phyloP scores from a whole-genome alignment of 1,140 invertebrate species.

The Augochlora pura region DNA sequence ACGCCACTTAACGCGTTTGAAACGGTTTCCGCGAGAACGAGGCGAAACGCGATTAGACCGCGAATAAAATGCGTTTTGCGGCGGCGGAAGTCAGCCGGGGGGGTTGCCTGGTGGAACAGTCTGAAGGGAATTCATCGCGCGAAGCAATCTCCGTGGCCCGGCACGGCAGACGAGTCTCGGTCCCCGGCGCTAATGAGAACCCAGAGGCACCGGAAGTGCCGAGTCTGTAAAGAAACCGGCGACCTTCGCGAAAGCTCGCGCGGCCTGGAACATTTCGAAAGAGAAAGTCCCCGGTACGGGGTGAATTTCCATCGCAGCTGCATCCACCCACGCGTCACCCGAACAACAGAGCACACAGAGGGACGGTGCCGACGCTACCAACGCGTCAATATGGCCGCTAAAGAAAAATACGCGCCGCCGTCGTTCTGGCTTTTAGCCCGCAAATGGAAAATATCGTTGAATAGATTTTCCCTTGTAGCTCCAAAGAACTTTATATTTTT shows the following conservation, averaged over 20 bases:
- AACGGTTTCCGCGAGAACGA: background rate
- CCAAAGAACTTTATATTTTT: too few species aligned
- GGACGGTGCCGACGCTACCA: too few species aligned
- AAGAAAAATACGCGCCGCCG: too few species aligned
- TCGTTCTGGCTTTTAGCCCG: too few species aligned
- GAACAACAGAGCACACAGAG: too few species aligned
- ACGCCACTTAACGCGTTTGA: background rate
- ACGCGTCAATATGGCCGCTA: too few species aligned
- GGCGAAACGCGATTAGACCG: constrained; percentile 3
- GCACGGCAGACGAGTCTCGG: background rate
- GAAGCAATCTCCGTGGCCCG: background rate
- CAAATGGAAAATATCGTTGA: too few species aligned
- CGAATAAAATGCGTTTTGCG: constrained; percentile 9
- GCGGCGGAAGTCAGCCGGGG: background rate
- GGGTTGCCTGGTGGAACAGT: background rate
- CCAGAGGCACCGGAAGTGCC: constrained; percentile 2
- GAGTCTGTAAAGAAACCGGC: background rate
- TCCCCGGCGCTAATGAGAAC: constrained; percentile 5
- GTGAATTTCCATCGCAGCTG: background rate
- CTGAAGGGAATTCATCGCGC: constrained; percentile 16
- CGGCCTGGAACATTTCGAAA: background rate
- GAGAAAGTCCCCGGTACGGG: background rate
- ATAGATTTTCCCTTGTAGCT: too few species aligned
- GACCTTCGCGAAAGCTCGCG: constrained; percentile 6
- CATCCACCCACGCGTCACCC: too few species aligned